Conservation (phyloP, 2,113 vertebrate genomes). For the Phalacrocorax brasilianus region DNA sequence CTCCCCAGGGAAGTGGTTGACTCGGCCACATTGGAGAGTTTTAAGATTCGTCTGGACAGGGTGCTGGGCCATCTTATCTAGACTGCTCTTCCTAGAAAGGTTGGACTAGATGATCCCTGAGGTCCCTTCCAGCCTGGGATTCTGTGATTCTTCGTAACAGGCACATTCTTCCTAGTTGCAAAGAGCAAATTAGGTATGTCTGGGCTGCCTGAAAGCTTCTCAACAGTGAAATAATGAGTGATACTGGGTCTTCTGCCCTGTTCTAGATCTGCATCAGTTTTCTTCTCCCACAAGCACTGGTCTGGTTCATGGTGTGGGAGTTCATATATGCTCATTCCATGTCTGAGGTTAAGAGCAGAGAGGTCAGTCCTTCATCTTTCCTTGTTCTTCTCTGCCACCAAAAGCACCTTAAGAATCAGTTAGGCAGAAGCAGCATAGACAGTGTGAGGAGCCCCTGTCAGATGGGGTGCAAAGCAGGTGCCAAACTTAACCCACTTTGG, state of each 20-base stretch:
- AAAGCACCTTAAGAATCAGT: not conserved
- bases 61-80: too few species aligned
- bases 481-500: not conserved
- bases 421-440: not conserved
- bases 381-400: not conserved
- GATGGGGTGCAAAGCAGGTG: not conserved
- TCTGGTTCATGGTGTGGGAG: not conserved
- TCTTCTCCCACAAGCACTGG: not conserved
- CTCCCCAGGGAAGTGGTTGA: too few species aligned
- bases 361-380: not conserved
- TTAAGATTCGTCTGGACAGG: too few species aligned
- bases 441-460: not conserved
- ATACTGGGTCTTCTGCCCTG: not conserved
- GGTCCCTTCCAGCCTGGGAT: too few species aligned
- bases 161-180: not conserved
- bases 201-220: not conserved
- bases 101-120: too few species aligned
- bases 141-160: not conserved
- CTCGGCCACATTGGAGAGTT: too few species aligned
- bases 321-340: not conserved
- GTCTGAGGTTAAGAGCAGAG: not conserved
- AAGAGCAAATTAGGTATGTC: not conserved
- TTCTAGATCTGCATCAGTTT: not conserved
- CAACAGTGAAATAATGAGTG: too few species aligned
- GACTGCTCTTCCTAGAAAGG: too few species aligned